These are phyloP conservation scores for Palythoa caribaeorum DNA, from an alignment of 92 coral and sea anemone species.

Conservation along the genomic window DNA sequence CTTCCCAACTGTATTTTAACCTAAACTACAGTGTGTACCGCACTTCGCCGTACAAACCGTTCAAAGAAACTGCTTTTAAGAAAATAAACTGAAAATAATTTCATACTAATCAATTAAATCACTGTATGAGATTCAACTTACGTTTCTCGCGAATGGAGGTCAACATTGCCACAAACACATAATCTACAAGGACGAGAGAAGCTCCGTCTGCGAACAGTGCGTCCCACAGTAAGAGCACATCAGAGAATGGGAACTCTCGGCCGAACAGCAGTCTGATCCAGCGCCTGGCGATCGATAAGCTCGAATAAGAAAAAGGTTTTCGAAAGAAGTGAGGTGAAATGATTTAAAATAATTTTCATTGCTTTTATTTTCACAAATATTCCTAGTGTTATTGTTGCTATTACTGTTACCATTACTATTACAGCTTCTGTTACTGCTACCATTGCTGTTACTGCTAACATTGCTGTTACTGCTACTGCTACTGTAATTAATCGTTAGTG, in stretches of 20 bases:
- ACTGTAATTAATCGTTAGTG: background rate
- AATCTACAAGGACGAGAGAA: slow-evolving; percentile 90
- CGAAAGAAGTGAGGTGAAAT: background rate
- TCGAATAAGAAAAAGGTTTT: background rate
- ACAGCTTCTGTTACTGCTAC: background rate
- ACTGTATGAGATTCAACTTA: slow-evolving; percentile 40
- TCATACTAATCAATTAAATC: background rate
- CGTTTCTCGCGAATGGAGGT: slow-evolving; percentile 87
- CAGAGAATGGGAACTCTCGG: slow-evolving; percentile 93
- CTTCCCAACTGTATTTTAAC: too few species aligned
- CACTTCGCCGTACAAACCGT: too few species aligned
- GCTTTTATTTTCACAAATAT: background rate
- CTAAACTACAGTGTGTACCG: too few species aligned
- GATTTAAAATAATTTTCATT: background rate
- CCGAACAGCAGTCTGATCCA: slow-evolving; percentile 98
- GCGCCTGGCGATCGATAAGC: slow-evolving; percentile 68
- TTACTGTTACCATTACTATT: background rate
- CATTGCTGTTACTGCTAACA: background rate
- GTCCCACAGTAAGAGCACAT: slow-evolving; percentile 94
- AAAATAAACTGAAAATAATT: background rate
- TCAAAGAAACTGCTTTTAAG: too few species aligned
- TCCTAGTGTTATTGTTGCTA: background rate
- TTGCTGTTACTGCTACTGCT: background rate
- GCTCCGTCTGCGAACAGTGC: slow-evolving; percentile 96
- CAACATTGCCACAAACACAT: slow-evolving; percentile 89